phyloP scores from a whole-genome alignment of 2,888 invertebrate species.

The Andrena bicolor region DNA sequence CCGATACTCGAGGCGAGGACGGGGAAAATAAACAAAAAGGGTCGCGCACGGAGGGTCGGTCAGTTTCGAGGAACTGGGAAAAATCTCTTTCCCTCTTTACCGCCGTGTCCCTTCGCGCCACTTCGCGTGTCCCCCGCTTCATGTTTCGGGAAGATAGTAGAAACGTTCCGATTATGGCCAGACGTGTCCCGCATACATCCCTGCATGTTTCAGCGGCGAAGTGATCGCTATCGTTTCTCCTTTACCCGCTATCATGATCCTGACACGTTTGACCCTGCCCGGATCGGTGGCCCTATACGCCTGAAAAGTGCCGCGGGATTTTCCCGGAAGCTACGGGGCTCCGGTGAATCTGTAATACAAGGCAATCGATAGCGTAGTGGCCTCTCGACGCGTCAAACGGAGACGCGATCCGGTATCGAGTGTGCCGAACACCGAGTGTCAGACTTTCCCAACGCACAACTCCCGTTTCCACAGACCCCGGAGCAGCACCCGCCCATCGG shows the following conservation, averaged over 20 bases:
- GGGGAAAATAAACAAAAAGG: conserved; percentile 21
- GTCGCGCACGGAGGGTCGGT: conserved; percentile 4
- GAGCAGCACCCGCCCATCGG: no score
- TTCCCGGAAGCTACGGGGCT: conserved; percentile 28
- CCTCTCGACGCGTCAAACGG: conserved; percentile 30
- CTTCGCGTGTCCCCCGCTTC: conserved; percentile 25
- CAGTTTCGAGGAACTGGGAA: conserved; percentile 20
- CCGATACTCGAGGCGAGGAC: background rate
- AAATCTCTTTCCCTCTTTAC: conserved; percentile 3
- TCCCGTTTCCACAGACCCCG: background rate
- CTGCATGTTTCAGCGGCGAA: conserved; percentile 37
- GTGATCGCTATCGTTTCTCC: conserved; percentile 41
- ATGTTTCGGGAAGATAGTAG: conserved; percentile 48
- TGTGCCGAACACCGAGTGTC: background rate
- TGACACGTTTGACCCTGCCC: conserved; percentile 39
- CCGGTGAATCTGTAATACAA: conserved; percentile 52
- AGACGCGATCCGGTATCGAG: conserved; percentile 17
- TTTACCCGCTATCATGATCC: conserved; percentile 49
- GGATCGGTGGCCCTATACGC: conserved; percentile 32
- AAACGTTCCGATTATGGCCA: conserved; percentile 64
- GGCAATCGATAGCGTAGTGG: conserved; percentile 39
- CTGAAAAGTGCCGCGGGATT: conserved; percentile 41
- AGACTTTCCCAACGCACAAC: background rate
- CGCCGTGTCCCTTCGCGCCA: conserved; percentile 28
- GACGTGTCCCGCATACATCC: conserved; percentile 55